Base-by-base conservation (phyloP, 92 coral and sea anemone species). In the Bergia sp. region DNA sequence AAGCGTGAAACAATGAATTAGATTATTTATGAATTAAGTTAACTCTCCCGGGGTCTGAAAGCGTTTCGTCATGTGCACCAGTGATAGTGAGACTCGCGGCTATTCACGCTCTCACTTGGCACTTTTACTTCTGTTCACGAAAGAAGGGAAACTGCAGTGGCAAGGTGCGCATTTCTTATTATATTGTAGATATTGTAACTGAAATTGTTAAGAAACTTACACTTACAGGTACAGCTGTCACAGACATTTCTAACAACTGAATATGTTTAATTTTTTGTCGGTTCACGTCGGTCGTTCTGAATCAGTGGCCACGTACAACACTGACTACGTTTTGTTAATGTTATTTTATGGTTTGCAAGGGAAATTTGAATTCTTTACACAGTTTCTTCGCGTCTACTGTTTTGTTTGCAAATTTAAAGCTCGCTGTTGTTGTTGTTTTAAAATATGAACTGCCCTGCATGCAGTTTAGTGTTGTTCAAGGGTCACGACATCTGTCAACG, bases 21-120 rank as follows among this genome's bases (percentile, higher is more conserved):
- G 64, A 0, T 55, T 10, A 55, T 61, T 21, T 61, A 4, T 61
- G 69, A 13, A 5, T 61, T 61, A 6, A 61, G n/a, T 18, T 18
- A 3, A 61, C 69, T 16, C 69, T 20, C 1, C 69, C 69, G 21
- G 21, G 29, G 69, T 61, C 29, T 16, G 29, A 43, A 45, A 37
- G 42, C 41, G 12, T 58, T 69, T 49, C 40, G 37, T 39, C 42
- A 84, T 84, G 87, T 84, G 66, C 42, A 36, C 66, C 4, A 69
- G 38, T 36, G 79, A 55, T 7, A 45, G 23, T 69, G 87, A 84
- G 20, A 45, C 40, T 61, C 29, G 69, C 23, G 87, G 78, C 64
- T 84, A 44, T 45, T 84, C 87, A 11, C 78, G 87, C 16, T 16
- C 67, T 0, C 87, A 84, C 23, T 40, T 84, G 39, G 87, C 87